These are phyloP conservation scores for Andrena praecox DNA, from an alignment of 2,888 invertebrate species.

Conservation along the genomic window DNA sequence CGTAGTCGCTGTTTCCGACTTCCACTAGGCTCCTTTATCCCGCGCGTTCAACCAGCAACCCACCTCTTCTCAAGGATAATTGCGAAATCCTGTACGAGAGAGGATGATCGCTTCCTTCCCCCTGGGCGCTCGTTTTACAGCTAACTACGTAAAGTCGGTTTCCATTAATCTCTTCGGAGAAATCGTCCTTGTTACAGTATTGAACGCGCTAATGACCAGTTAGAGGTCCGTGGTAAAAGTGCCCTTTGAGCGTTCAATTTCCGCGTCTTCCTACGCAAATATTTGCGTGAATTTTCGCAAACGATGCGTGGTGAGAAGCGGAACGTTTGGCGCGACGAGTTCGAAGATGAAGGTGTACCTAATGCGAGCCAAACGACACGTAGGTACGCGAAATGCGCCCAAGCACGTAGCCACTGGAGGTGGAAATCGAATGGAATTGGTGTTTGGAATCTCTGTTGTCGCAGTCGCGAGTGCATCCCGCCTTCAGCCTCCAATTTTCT, in stretches of 20 bases:
- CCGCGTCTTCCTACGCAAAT: not conserved
- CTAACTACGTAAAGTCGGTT: not conserved
- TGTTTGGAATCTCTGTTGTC: too few species aligned
- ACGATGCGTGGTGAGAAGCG: not conserved
- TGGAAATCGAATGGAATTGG: too few species aligned
- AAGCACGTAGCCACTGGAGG: too few species aligned
- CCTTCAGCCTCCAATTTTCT: not conserved
- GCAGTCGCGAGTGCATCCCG: too few species aligned
- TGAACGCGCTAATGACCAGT: not conserved
- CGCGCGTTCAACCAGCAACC: not conserved
- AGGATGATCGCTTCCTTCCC: constrained; percentile 33
- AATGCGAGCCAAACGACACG: too few species aligned
- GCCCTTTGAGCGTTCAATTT: not conserved
- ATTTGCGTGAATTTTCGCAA: not conserved
- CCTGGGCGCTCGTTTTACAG: constrained; percentile 1
- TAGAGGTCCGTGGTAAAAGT: not conserved
- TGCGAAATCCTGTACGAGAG: constrained; percentile 48
- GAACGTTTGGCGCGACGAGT: not conserved
- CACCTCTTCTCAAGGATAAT: constrained; percentile 41
- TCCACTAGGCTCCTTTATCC: constrained; percentile 29
- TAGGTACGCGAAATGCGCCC: too few species aligned
- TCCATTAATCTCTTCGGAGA: constrained; percentile 12
- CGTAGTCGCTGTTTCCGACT: constrained; percentile 19
- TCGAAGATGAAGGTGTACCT: not conserved
- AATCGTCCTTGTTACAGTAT: not conserved